These are phyloP conservation scores for Mormoops blainvillei DNA, from an alignment of 2,113 vertebrate species.

Conservation along the genomic window DNA sequence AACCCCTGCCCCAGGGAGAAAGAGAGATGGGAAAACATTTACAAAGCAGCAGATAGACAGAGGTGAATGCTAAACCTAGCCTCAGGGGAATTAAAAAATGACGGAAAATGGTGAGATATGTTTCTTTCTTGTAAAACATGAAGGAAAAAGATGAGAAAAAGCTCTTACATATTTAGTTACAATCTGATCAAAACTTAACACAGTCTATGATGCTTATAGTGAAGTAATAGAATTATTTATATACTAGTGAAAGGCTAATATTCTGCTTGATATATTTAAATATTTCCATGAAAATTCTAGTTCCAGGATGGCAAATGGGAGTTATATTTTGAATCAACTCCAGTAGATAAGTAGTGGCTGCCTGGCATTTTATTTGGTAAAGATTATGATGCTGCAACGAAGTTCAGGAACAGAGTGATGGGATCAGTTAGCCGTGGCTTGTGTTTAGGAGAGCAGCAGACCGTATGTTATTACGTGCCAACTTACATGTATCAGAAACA, in stretches of 20 bases:
- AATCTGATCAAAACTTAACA: neutral
- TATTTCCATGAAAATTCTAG: neutral
- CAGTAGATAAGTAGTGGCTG: neutral
- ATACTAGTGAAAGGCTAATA: neutral
- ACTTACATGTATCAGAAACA: neutral
- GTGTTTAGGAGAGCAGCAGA: neutral
- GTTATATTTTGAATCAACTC: neutral
- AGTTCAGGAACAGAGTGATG: neutral
- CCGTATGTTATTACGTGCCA: neutral
- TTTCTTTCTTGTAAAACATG: neutral
- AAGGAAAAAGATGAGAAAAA: neutral
- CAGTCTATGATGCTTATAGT: neutral
- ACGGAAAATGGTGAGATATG: neutral
- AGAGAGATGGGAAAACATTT: neutral
- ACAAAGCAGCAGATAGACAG: neutral
- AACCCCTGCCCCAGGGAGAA: neutral
- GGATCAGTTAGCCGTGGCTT: neutral
- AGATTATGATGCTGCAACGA: neutral
- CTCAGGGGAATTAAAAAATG: neutral
- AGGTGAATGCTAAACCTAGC: neutral
- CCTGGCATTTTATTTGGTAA: neutral
- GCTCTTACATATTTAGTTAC: neutral
- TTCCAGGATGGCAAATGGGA: neutral
- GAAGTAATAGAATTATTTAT: neutral
- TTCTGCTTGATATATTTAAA: neutral